A percentile compares a stretch with the other conserved stretches of the same genome.
These are phyloP conservation scores for Prunella fulvescens DNA, from an alignment of 2,113 vertebrate species.

Conservation along the genomic window DNA sequence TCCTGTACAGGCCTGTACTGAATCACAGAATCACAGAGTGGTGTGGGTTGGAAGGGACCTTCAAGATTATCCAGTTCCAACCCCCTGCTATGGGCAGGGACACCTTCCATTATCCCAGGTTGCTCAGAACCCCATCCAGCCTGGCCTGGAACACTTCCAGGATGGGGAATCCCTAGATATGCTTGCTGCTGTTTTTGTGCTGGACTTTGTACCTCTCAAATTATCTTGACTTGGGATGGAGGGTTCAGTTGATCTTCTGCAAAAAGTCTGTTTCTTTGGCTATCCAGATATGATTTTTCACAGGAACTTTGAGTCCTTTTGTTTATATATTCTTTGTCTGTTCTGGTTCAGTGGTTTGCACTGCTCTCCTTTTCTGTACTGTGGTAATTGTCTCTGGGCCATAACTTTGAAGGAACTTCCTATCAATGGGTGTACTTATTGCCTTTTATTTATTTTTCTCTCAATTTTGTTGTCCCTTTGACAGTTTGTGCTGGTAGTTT, in stretches of 20 bases:
- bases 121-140: background rate
- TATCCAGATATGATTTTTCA: background rate
- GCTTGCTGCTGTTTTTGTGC: background rate
- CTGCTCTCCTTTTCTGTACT: background rate
- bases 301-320: background rate
- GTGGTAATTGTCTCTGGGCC: background rate
- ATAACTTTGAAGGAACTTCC: background rate
- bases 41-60: background rate
- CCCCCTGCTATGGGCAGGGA: background rate
- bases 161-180: background rate
- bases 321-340: background rate
- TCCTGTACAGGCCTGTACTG: background rate
- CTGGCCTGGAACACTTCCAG: background rate
- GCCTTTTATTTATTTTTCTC: background rate
- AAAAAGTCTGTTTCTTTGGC: background rate
- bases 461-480: background rate
- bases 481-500: background rate
- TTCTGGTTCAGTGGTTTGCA: background rate
- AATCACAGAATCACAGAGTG: background rate
- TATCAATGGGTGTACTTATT: background rate
- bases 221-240: background rate
- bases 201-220: background rate
- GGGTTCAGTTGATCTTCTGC: background rate
- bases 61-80: background rate
- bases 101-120: background rate